A percentile compares a stretch with the other conserved stretches of the same genome.
Evolutionary conservation across 2,888 invertebrate genomes (phyloP).

Genomic region (Tetrapedia diversipes): DNA sequence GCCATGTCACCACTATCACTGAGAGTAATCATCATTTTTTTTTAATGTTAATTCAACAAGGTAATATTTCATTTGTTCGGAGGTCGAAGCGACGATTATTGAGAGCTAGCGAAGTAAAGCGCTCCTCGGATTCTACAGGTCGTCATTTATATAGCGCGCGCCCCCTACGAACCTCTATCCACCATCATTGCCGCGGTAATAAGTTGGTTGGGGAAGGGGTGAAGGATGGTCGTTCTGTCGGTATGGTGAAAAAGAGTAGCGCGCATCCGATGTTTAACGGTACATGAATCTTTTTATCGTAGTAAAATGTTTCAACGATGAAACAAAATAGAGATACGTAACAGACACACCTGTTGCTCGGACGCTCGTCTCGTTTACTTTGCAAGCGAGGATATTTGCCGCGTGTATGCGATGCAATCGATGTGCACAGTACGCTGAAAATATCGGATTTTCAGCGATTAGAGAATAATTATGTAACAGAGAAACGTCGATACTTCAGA

Average conservation of each 20-base stretch:
- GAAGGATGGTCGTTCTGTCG: no score
- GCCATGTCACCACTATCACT: not conserved
- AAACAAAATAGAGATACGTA: not conserved
- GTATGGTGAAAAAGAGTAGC: not conserved
- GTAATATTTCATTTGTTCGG: not conserved
- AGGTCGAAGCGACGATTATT: conserved; percentile 21
- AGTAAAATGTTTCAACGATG: not conserved
- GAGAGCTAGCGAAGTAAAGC: conserved; percentile 13
- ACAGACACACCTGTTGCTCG: conserved; percentile 38
- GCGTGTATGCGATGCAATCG: not conserved
- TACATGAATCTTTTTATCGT: not conserved
- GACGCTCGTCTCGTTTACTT: not conserved
- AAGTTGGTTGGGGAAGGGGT: not conserved
- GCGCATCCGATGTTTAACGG: conserved; percentile 15
- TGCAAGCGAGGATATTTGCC: not conserved
- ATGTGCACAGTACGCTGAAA: not conserved
- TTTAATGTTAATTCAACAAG: not conserved
- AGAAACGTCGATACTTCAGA: not conserved
- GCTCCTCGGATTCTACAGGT: conserved; percentile 21
- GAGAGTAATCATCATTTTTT: not conserved
- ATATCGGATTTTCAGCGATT: conserved; percentile 1
- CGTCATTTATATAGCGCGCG: conserved; percentile 25
- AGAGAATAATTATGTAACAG: not conserved
- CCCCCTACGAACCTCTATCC: not conserved
- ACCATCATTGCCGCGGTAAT: conserved; percentile 15